Evolutionary conservation across 1,140 invertebrate species (phyloP), one percentile per base, ranked within the genome.

Genomic region (Atta texana): DNA sequence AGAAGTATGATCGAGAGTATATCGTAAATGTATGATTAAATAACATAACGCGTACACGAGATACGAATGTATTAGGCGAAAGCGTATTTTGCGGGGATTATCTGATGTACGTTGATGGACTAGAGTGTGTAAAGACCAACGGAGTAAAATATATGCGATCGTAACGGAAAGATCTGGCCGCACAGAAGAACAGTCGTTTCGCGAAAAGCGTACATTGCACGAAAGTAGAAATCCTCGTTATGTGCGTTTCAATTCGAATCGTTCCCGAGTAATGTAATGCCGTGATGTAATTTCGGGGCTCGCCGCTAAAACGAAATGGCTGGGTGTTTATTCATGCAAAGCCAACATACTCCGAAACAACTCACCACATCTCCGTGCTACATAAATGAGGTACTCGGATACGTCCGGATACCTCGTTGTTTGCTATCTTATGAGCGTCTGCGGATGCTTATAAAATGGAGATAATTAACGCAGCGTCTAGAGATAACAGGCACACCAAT

Each of bases 401-500:
- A 80, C 63, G 49, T 75, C 39, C 34, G n/a, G 39, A 69, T 24
- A 63, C 39, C 49, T 31, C 8, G 51, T 74, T 63, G 68, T 28
- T 84, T 16, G 80, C 57, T 75, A 74, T 84, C 80, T 74, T 61
- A 74, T 39, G 55, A 51, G 69, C n/a, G 80, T 75, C 63, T 61
- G 69, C 80, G 80, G 69, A 61, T 75, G 80, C 69, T 84, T 75
- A 75, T 63, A 84, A 84, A 84, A 74, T 61, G 39, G 68, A 24
- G 69, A 75, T 84, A 84, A 84, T 84, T 84, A 75, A 84, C 71
- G 80, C 80, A 74, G 57, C 55, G 69, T 21, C 69, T 53, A 49
- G 53, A 84, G 80, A 84, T 84, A 84, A 84, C 24, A 18, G 68
- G 24, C 14, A 3, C 39, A 59, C 53, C 66, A 59, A 59, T 75